Conservation (phyloP, 2,113 vertebrate species). For the Saguinus midas region DNA sequence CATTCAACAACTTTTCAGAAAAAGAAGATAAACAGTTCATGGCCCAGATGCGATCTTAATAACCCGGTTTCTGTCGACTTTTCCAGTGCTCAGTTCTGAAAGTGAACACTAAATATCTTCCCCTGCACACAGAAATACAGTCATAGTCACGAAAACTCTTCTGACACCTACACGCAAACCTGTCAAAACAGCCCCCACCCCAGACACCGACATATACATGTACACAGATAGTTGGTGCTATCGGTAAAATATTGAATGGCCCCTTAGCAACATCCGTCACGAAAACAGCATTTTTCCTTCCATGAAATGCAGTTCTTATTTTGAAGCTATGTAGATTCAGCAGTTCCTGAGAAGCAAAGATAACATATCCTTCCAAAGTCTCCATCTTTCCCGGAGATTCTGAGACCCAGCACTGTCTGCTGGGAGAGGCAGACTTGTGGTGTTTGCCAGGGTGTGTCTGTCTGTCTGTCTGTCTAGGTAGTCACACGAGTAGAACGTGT, state of each 20-base stretch:
- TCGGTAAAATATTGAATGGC: constrained; percentile 24
- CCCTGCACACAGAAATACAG: neutral
- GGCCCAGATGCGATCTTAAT: constrained; percentile 17
- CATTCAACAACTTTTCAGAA: neutral
- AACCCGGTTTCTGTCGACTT: constrained; percentile 43
- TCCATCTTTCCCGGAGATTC: neutral
- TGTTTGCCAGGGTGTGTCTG: neutral
- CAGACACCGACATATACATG: fast-evolving
- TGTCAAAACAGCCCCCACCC: neutral
- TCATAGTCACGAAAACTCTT: constrained; percentile 1
- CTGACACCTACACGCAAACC: constrained; percentile 8
- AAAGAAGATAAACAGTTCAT: neutral
- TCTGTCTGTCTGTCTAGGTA: neutral
- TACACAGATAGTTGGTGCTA: neutral
- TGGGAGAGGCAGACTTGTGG: neutral
- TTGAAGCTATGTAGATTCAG: neutral
- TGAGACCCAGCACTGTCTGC: neutral
- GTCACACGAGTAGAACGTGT: fast-evolving
- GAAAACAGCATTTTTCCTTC: neutral
- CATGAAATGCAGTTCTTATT: neutral
- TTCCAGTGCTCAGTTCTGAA: neutral
- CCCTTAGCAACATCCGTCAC: constrained; percentile 4
- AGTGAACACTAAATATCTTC: neutral
- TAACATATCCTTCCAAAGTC: neutral
- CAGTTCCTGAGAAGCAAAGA: constrained; percentile 4